Evolutionary conservation across 2,113 vertebrate species (phyloP), one percentile per base, ranked within the genome.

Genomic region (Alosa alosa): DNA sequence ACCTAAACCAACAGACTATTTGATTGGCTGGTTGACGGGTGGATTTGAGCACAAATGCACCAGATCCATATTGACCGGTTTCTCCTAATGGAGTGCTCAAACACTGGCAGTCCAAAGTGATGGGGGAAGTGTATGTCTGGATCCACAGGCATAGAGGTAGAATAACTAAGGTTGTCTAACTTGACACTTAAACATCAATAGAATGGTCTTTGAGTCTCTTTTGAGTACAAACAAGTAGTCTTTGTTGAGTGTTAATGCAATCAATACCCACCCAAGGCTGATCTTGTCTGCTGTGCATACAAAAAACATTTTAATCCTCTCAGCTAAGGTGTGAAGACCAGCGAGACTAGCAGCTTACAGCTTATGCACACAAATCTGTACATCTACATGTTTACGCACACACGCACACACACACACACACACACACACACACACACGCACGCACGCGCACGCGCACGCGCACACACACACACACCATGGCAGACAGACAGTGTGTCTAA

Each of bases 351-450:
- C n/a, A 31, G n/a, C 22, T 72, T 31, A 36, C 25, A 72, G 64
- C 64, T 31, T 72, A 36, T 11, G 64, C 64, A 85, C 46, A 85
- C 45, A 85, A 17, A 84, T 72, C 25, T 72, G 25, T 41, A 84
- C 46, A 57, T 52, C 6, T 36, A 55, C 49, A 50, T 18, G n/a
- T n/a, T 0, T 31, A 31, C 31, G 46, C 85, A 25, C 39, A 86
- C 81, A 83, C 82, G 78, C 81, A 36, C 52, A 68, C 85, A 46
- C 17, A 7, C 22, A 22, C 60, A 68, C 64, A 31, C 4, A n/a
- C 60, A 39, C n/a, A n/a, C n/a, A n/a, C n/a, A 17, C 57, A 75
- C 41, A 68, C 57, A 86, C 85, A 86, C 52, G 49, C 39, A 46
- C 85, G 17, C 39, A 86, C 81, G 72, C 81, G 72, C 81, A 36